Percentiles rank a stretch among this genome's conserved stretches.
Conservation (phyloP, 2,888 invertebrate genomes). For the Cloeon dipterum region DNA sequence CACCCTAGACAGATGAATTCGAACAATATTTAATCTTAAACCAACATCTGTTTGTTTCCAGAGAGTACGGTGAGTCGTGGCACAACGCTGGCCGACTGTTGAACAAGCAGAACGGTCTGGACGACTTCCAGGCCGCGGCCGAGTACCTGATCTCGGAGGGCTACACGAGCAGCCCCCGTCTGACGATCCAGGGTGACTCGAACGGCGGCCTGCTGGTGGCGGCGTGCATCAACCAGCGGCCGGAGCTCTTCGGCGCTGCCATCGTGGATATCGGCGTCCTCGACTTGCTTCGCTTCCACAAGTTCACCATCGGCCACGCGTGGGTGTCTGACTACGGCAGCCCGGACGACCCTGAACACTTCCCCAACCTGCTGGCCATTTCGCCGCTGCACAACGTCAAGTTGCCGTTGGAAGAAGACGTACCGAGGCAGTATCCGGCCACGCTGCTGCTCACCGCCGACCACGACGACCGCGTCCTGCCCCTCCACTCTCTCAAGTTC, state of each 20-base stretch:
- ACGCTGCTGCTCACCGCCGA: constrained; percentile 85
- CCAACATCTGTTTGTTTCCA: constrained; percentile 19
- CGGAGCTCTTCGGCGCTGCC: constrained; percentile 80
- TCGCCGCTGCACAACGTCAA: constrained; percentile 87
- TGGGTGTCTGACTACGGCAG: constrained; percentile 94
- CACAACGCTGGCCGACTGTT: constrained; percentile 75
- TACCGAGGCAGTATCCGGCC: constrained; percentile 58
- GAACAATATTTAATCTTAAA: constrained; percentile 11
- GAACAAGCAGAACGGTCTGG: constrained; percentile 93
- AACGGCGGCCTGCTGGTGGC: constrained; percentile 94
- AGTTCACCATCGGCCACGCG: constrained; percentile 92
- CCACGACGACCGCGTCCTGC: constrained; percentile 96
- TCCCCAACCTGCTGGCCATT: constrained; percentile 60
- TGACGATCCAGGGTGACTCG: constrained; percentile 84
- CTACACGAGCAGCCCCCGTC: constrained; percentile 50
- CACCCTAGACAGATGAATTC: too few relatives aligned
- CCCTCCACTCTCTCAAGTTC: constrained; percentile 88
- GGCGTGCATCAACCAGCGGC: constrained; percentile 84
- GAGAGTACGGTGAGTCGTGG: constrained; percentile 95
- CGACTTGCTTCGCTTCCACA: constrained; percentile 94
- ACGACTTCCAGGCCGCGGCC: constrained; percentile 86
- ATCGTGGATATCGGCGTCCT: constrained; percentile 93
- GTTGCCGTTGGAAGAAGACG: constrained; percentile 24
- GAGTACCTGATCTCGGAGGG: constrained; percentile 59
- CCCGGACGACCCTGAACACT: constrained; percentile 67